Evolutionary conservation across 2,797 vertebrate species (phyloP).

Genomic region (Garrulus glandarius): DNA sequence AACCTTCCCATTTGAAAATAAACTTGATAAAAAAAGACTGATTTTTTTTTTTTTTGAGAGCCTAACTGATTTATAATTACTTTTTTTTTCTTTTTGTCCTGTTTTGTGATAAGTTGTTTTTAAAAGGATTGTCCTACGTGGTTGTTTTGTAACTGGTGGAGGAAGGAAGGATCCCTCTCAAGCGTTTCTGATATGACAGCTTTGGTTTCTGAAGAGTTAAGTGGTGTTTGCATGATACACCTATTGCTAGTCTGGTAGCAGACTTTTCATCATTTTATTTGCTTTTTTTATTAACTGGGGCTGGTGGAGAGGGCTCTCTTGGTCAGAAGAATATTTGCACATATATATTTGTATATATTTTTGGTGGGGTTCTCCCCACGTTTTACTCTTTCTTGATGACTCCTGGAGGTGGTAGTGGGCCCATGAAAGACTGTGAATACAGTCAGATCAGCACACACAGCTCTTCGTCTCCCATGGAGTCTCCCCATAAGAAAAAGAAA

Average conservation of each 20-base stretch:
- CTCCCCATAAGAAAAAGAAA: slow-evolving; percentile 89
- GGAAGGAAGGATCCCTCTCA: slow-evolving; percentile 21
- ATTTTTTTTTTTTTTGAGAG: neutral
- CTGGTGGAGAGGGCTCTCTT: slow-evolving; percentile 7
- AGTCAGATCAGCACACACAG: slow-evolving; percentile 95
- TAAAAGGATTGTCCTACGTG: neutral
- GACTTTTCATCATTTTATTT: neutral
- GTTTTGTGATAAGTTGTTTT: slow-evolving; percentile 37
- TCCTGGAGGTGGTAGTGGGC: slow-evolving; percentile 87
- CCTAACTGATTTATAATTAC: neutral
- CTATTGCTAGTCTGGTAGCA: slow-evolving; percentile 45
- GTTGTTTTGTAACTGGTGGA: slow-evolving; percentile 31
- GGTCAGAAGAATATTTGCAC: slow-evolving; percentile 15
- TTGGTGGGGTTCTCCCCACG: slow-evolving; percentile 60
- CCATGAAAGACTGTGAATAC: slow-evolving; percentile 97
- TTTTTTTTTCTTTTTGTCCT: neutral
- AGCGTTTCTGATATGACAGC: slow-evolving; percentile 38
- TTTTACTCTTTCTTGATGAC: slow-evolving; percentile 82
- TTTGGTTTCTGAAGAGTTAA: slow-evolving; percentile 54
- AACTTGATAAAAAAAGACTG: neutral
- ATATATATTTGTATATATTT: slow-evolving; percentile 14
- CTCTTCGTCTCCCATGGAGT: slow-evolving; percentile 94
- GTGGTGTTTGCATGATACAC: slow-evolving; percentile 54
- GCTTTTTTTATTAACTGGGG: neutral
- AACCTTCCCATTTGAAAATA: neutral